A percentile compares a stretch with the other conserved stretches of the same genome.
Evolutionary conservation across 2,888 invertebrate genomes (phyloP).

Genomic region (Julus scanicus): DNA sequence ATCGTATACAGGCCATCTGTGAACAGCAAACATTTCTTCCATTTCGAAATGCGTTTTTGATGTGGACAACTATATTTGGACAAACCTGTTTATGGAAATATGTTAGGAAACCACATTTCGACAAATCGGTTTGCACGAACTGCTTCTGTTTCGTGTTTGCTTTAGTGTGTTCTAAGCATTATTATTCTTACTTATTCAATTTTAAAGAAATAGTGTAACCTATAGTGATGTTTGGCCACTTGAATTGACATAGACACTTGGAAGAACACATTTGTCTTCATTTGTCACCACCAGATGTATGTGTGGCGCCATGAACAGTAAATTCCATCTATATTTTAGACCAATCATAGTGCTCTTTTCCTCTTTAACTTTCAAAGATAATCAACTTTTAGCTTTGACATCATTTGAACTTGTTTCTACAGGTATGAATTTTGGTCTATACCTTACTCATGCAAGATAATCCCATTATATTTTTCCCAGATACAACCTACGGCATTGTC

Average conservation of each 20-base stretch:
- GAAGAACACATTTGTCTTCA: conserved; percentile 53
- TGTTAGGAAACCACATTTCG: no score
- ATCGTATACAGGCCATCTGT: no score
- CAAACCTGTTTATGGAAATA: no score
- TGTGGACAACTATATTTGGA: no score
- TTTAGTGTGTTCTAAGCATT: no score
- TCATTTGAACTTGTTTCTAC: not conserved
- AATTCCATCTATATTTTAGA: not conserved
- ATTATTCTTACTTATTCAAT: no score
- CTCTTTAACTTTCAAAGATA: not conserved
- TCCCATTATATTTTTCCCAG: not conserved
- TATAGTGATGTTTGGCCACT: conserved; percentile 49
- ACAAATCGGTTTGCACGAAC: no score
- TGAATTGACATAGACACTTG: conserved; percentile 49
- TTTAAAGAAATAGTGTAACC: not conserved
- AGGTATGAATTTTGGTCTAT: not conserved
- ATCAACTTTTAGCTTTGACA: not conserved
- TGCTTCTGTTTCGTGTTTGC: no score
- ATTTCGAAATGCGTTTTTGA: no score
- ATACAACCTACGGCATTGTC: not conserved
- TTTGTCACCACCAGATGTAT: conserved; percentile 53
- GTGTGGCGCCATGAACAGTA: conserved; percentile 30
- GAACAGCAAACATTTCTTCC: no score
- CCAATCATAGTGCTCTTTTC: not conserved
- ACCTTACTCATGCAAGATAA: not conserved